These are phyloP conservation scores for Rhyacichthys aspro DNA, from an alignment of 2,797 vertebrate species.

Conservation along the genomic window DNA sequence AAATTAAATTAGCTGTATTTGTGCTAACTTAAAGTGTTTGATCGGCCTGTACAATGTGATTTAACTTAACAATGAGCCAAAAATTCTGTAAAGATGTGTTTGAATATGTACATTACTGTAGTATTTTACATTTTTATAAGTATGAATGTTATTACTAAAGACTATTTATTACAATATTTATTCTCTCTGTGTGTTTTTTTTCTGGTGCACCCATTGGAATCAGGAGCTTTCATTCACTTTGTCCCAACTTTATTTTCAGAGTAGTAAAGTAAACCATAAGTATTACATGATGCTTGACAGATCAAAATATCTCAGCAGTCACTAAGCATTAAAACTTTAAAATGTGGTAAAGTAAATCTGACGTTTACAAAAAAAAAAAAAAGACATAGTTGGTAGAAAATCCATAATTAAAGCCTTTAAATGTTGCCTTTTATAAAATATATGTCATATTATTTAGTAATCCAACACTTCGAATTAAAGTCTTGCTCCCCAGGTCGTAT, in stretches of 20 bases:
- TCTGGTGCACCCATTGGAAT: neutral
- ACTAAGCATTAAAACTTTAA: neutral
- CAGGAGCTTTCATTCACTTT: neutral
- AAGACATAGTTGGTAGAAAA: constrained; percentile 1
- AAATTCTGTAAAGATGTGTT: constrained; percentile 57
- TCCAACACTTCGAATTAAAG: constrained; percentile 1
- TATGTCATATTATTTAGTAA: constrained; percentile 5
- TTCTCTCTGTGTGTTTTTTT: constrained; percentile 27
- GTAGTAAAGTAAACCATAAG: constrained; percentile 21
- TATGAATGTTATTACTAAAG: constrained; percentile 67
- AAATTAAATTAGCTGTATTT: constrained; percentile 36
- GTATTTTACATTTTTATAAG: constrained; percentile 55
- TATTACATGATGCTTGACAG: constrained; percentile 13
- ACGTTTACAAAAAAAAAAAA: constrained; percentile 30
- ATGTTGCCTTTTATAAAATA: neutral
- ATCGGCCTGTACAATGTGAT: constrained; percentile 64
- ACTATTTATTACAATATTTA: constrained; percentile 71
- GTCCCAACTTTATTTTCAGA: constrained; percentile 55
- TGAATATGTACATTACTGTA: constrained; percentile 56
- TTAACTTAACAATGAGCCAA: constrained; percentile 67
- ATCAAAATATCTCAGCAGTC: neutral
- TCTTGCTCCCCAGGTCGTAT: constrained; percentile 21
- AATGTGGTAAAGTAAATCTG: neutral
- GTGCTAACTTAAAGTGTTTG: constrained; percentile 56
- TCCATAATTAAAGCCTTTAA: neutral